Conservation (phyloP, 2,797 vertebrate genomes). For the Dryobates pubescens region DNA sequence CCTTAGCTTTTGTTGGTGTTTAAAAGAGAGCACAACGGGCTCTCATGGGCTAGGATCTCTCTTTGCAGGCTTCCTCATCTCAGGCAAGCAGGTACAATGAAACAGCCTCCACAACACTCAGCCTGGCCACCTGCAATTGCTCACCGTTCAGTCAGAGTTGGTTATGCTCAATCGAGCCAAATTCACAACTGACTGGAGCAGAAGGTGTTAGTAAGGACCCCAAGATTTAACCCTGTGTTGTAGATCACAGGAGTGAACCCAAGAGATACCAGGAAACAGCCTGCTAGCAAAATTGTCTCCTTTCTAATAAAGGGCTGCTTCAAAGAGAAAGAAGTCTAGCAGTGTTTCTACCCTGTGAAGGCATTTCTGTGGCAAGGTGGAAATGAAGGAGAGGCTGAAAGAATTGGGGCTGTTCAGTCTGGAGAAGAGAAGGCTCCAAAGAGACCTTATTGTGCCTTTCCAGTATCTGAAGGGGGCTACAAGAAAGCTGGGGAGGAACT, state of each 20-base stretch:
- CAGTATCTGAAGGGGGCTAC: no score
- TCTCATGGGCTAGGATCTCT: neutral
- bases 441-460: no score
- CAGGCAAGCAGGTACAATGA: neutral
- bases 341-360: neutral
- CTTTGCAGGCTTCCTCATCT: neutral
- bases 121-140: neutral
- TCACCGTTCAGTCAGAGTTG: neutral
- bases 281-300: conserved; percentile 36
- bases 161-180: neutral
- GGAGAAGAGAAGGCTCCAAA: no score
- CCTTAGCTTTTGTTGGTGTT: neutral
- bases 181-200: neutral
- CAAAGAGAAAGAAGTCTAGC: conserved; percentile 23
- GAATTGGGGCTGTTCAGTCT: no score
- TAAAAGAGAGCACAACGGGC: neutral
- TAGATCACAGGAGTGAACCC: neutral
- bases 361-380: conserved; percentile 22
- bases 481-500: no score
- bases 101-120: neutral
- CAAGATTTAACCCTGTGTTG: neutral
- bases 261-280: conserved; percentile 32
- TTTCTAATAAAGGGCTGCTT: conserved; percentile 4
- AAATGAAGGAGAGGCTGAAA: neutral
- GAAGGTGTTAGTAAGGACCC: neutral